These are phyloP conservation scores for Cerceris ruficornis DNA, from an alignment of 2,888 invertebrate species.

Conservation along the genomic window DNA sequence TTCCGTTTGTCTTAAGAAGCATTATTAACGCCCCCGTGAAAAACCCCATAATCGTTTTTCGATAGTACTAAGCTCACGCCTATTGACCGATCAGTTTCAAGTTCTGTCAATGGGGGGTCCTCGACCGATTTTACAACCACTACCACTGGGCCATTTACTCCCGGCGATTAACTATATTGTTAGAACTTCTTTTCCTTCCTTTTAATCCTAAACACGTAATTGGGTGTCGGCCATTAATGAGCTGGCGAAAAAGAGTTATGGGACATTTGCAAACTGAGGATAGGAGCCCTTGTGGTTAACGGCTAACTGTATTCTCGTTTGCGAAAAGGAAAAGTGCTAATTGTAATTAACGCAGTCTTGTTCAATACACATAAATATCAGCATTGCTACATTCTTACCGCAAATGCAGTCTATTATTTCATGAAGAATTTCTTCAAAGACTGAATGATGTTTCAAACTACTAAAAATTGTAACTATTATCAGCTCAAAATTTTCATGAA, in stretches of 20 bases:
- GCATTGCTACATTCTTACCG: no score
- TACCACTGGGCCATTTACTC: slow-evolving; percentile 30
- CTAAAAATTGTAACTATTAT: no score
- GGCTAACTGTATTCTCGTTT: neutral
- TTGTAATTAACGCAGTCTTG: no score
- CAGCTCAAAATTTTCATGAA: no score
- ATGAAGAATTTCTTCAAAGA: no score
- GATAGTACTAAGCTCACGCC: slow-evolving; percentile 25
- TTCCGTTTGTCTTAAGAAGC: neutral
- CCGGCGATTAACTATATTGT: slow-evolving; percentile 33
- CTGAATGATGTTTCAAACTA: no score
- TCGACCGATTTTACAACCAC: slow-evolving; percentile 22
- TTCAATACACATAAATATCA: no score
- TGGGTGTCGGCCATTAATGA: slow-evolving; percentile 36
- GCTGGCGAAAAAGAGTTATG: slow-evolving; percentile 16
- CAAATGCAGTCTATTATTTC: no score
- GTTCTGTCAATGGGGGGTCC: slow-evolving; percentile 24
- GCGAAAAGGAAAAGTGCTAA: neutral
- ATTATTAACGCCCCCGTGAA: slow-evolving; percentile 1
- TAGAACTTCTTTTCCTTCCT: slow-evolving; percentile 19
- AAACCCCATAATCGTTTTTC: slow-evolving; percentile 22
- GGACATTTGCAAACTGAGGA: neutral
- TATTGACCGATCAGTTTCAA: slow-evolving; percentile 34
- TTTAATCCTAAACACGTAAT: slow-evolving; percentile 52
- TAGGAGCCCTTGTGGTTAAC: neutral